Percentiles rank a stretch among this genome's conserved stretches.
phyloP scores from a whole-genome alignment of 2,113 vertebrate genomes.

The Callithrix jacchus region DNA sequence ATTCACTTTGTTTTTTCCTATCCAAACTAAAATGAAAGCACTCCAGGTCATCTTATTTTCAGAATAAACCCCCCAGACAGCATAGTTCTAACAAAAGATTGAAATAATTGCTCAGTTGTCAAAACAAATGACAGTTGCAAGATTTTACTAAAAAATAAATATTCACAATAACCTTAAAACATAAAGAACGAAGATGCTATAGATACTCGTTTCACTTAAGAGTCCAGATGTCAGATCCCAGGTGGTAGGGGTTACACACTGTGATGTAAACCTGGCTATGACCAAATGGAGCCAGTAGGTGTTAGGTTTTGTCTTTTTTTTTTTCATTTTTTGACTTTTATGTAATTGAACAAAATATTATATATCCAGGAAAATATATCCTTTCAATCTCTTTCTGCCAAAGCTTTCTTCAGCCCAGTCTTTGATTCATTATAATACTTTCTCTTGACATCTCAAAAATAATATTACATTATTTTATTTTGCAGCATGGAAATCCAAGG shows the following conservation, averaged over 20 bases:
- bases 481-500: neutral
- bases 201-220: neutral
- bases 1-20: neutral
- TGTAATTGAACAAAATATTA: neutral
- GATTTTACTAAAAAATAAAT: neutral
- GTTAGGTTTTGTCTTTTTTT: neutral
- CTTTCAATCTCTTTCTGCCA: neutral
- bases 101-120: constrained; percentile 9
- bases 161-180: neutral
- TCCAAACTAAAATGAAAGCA: neutral
- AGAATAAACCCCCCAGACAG: neutral
- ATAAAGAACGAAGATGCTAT: neutral
- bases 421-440: neutral
- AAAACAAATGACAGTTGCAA: neutral
- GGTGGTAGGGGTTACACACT: accelerated
- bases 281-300: neutral
- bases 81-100: neutral
- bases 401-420: neutral
- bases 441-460: neutral
- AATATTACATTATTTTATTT: neutral
- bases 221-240: neutral
- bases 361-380: neutral
- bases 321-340: neutral
- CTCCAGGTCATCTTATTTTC: neutral
- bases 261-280: neutral